These are phyloP conservation scores for Sceloporus tristichus DNA, from an alignment of 2,113 vertebrate species.

Conservation along the genomic window DNA sequence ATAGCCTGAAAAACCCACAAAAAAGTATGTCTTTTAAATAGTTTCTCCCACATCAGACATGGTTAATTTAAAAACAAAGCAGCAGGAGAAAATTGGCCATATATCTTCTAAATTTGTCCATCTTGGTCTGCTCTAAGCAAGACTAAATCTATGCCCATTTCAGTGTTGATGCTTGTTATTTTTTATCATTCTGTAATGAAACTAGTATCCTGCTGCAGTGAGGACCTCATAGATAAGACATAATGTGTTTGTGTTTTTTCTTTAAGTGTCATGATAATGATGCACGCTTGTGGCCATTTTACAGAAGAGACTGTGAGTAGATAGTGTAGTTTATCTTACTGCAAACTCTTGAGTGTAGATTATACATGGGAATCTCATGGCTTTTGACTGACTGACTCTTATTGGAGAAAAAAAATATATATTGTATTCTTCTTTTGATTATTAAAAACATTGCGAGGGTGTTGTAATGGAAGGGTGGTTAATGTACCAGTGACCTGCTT, in stretches of 20 bases:
- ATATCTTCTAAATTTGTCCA: no score
- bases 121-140: no score
- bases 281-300: neutral
- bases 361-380: neutral
- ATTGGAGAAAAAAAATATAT: neutral
- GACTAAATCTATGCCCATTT: no score
- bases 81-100: no score
- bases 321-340: neutral
- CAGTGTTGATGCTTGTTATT: neutral
- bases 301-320: neutral
- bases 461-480: neutral
- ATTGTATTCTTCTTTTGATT: neutral
- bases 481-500: neutral
- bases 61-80: no score
- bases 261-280: neutral
- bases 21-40: no score
- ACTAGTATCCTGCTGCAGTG: neutral
- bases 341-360: no score
- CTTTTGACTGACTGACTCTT: neutral
- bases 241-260: neutral
- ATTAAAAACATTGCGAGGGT: neutral
- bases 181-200: neutral
- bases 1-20: no score
- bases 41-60: no score
- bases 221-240: neutral